Evolutionary conservation across 2,888 invertebrate species (phyloP), one percentile per base, ranked within the genome.

Genomic region (Seladonia tumulorum): DNA sequence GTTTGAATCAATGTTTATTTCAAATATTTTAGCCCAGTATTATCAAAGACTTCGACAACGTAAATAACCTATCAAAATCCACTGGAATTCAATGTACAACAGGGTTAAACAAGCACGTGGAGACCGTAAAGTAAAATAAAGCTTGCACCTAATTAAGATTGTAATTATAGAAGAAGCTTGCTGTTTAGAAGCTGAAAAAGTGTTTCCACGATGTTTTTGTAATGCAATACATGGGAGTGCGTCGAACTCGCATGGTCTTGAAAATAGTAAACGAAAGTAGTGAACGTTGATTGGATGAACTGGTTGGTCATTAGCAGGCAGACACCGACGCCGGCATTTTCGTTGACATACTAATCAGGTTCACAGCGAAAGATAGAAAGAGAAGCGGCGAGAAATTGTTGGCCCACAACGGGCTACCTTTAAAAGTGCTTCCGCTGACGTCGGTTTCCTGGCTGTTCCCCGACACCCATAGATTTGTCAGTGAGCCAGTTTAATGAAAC

Each of bases 381-480:
- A 63, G 53, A 70, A 18, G 57, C 39, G 39, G 57, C 73, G 76
- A 47, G 78, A 81, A 82, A 89, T 85, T 81, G 88, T 88, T 90
- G 85, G 87, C 89, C 88, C 88, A 88, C 87, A 73, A 76, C 88
- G 88, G 86, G 90, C 88, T 90, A 89, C 90, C 91, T 91, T 88
- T 88, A 88, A 86, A 91, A 88, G 85, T 87, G 88, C 91, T 93
- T 93, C 91, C 91, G 90, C 90, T 91, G 91, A 92, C 82, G 77
- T 89, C 81, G 76, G 57, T 81, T 88, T 90, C 85, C 88, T 86
- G 85, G 47, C 82, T 70, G 63, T 63, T 60, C 76, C 60, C 76
- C 14, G 63, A 81, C 87, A 84, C 81, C 82, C 79, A 63, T 86
- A 80, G 72, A 74, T 81, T 85, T 85, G 83, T 83, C 82, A 81